phyloP scores from a whole-genome alignment of 2,888 invertebrate species.

The Troides oblongomaculatus region DNA sequence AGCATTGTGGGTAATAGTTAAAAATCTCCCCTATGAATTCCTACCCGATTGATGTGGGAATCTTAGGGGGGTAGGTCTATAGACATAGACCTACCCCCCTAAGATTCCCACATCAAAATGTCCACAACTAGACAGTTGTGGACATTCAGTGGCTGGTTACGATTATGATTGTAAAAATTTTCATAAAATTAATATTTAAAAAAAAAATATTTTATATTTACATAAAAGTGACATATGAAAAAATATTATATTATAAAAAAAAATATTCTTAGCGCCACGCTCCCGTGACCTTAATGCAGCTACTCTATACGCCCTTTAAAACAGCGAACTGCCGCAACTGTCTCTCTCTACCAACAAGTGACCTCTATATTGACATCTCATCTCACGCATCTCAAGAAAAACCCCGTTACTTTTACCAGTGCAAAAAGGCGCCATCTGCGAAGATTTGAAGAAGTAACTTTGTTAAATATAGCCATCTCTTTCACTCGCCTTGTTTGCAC shows the following conservation, averaged over 20 bases:
- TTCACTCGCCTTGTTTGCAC: conserved; percentile 34
- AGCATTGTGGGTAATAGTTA: no score
- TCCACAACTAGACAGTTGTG: no score
- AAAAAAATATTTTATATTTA: no score
- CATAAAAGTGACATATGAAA: no score
- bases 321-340: conserved; percentile 57
- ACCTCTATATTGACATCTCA: conserved; percentile 59
- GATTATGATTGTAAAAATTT: no score
- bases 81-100: no score
- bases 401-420: conserved; percentile 79
- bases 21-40: no score
- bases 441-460: conserved; percentile 37
- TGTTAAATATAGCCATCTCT: conserved; percentile 40
- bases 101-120: no score
- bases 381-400: conserved; percentile 75
- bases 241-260: background rate
- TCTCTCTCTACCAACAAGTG: conserved; percentile 52
- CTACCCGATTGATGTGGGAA: no score
- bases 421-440: conserved; percentile 78
- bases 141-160: no score
- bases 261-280: conserved; percentile 15
- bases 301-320: conserved; percentile 45
- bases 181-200: no score
- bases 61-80: no score
- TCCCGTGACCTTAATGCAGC: conserved; percentile 48